These are phyloP conservation scores for Drosophila leonis DNA, from an alignment of 2,888 invertebrate species.

Conservation along the genomic window DNA sequence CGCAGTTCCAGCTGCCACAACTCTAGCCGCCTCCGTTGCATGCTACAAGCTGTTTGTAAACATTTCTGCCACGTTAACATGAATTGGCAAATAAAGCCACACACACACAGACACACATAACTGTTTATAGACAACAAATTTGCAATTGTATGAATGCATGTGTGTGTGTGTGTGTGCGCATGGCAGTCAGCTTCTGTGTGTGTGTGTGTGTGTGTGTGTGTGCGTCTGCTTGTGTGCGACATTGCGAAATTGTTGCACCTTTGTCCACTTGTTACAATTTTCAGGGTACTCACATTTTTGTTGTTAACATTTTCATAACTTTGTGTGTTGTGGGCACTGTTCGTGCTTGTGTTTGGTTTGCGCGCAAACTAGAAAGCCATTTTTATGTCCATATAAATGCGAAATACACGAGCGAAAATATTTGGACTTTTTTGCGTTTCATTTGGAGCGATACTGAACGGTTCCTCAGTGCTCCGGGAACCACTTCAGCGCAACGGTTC, in stretches of 20 bases:
- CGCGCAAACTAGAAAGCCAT: slow-evolving; percentile 90
- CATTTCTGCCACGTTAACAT: slow-evolving; percentile 67
- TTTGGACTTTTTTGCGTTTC: slow-evolving; percentile 83
- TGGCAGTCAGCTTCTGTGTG: slow-evolving; percentile 1
- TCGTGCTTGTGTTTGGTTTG: slow-evolving; percentile 80
- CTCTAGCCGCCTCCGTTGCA: slow-evolving; percentile 43
- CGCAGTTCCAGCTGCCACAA: slow-evolving; percentile 32
- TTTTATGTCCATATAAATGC: slow-evolving; percentile 87
- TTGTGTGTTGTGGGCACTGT: slow-evolving; percentile 82
- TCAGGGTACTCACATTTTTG: slow-evolving; percentile 76
- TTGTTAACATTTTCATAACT: slow-evolving; percentile 81
- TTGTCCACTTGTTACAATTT: slow-evolving; percentile 1
- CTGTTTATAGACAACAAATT: slow-evolving; percentile 20
- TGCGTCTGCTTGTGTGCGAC: slow-evolving; percentile 7
- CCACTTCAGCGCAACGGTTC: background rate
- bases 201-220: slow-evolving; percentile 4
- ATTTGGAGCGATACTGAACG: slow-evolving; percentile 75
- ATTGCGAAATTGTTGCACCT: slow-evolving; percentile 56
- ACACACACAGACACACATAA: slow-evolving; percentile 13
- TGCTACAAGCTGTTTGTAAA: slow-evolving; percentile 53
- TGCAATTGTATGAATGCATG: slow-evolving; percentile 33
- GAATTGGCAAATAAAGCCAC: slow-evolving; percentile 17
- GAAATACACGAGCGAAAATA: slow-evolving; percentile 72
- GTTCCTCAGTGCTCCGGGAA: slow-evolving; percentile 1
- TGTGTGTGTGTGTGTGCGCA: slow-evolving; percentile 4